phyloP scores from a whole-genome alignment of 2,113 vertebrate species.

The Nerophis lumbriciformis region DNA sequence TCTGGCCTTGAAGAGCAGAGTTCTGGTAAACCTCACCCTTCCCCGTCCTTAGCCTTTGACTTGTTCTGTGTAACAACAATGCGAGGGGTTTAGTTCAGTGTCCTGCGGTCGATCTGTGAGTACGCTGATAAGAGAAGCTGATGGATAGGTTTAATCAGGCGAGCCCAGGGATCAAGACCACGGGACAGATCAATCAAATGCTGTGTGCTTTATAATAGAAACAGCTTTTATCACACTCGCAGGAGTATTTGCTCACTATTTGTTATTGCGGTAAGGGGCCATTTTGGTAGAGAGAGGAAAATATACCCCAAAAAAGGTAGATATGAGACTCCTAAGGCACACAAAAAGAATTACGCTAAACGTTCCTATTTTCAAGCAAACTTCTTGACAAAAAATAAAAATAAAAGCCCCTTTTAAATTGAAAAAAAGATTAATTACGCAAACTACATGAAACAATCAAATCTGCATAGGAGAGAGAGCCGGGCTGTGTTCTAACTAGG shows the following conservation, averaged over 20 bases:
- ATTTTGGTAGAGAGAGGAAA: conserved; percentile 13
- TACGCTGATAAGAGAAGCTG: conserved; percentile 67
- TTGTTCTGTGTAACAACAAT: conserved; percentile 66
- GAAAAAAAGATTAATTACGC: conserved; percentile 7
- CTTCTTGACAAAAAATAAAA: conserved; percentile 27
- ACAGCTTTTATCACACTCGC: conserved; percentile 56
- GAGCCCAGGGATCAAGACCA: conserved; percentile 67
- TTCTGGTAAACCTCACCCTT: conserved; percentile 42
- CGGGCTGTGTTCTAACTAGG: conserved; percentile 28
- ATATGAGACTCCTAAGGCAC: conserved; percentile 26
- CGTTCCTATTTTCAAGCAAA: conserved; percentile 27
- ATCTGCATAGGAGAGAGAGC: conserved; percentile 17
- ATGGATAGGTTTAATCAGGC: conserved; percentile 73
- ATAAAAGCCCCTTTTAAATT: conserved; percentile 23
- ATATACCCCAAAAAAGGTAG: conserved; percentile 8
- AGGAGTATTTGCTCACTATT: conserved; percentile 19
- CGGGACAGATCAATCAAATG: conserved; percentile 66
- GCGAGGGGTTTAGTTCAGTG: conserved; percentile 54
- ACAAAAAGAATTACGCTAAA: conserved; percentile 30
- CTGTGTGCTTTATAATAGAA: conserved; percentile 58
- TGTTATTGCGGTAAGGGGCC: conserved; percentile 18
- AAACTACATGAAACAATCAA: conserved; percentile 15
- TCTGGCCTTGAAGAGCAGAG: conserved; percentile 38
- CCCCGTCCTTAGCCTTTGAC: conserved; percentile 68
- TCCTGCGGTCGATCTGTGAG: conserved; percentile 65